Evolutionary conservation across 2,888 invertebrate genomes (phyloP).

Genomic region (Tryphoninae sp.): DNA sequence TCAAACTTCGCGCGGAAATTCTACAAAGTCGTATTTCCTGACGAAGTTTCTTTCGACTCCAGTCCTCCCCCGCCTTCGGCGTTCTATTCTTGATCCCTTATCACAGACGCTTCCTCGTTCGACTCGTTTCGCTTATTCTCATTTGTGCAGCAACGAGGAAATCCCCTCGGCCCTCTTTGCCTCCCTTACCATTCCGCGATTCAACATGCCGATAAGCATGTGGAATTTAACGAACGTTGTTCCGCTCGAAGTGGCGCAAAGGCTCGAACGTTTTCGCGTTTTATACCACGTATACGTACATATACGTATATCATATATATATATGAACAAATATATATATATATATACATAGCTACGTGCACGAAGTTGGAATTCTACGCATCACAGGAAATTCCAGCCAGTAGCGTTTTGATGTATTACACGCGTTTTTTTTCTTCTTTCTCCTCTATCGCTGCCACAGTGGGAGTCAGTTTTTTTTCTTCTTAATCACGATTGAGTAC

Average conservation of each 20-base stretch:
- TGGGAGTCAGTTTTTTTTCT: conserved; percentile 38
- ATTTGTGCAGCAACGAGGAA: conserved; percentile 57
- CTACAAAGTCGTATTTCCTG: not conserved
- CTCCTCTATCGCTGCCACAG: conserved; percentile 8
- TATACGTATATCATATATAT: conserved; percentile 3
- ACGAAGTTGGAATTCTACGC: conserved; percentile 44
- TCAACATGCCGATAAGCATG: conserved; percentile 62
- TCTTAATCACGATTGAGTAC: conserved; percentile 50
- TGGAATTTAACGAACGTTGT: conserved; percentile 65
- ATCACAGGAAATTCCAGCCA: conserved; percentile 61
- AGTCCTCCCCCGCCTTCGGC: not conserved
- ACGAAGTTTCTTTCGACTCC: conserved; percentile 43
- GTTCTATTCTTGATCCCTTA: conserved; percentile 57
- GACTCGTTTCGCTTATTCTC: conserved; percentile 56
- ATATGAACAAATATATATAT: not conserved
- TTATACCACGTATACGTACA: conserved; percentile 2
- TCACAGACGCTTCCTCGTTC: conserved; percentile 60
- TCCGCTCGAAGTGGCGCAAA: conserved; percentile 57
- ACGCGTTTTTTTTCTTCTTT: conserved; percentile 21
- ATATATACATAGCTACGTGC: conserved; percentile 7
- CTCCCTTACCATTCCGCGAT: conserved; percentile 29
- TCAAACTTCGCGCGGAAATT: too few relatives aligned
- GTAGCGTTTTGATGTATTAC: conserved; percentile 46
- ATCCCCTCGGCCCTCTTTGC: conserved; percentile 35
- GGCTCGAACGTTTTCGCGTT: conserved; percentile 61